phyloP scores from a whole-genome alignment of 2,113 vertebrate species.

The Brachyhypopomus occidentalis region DNA sequence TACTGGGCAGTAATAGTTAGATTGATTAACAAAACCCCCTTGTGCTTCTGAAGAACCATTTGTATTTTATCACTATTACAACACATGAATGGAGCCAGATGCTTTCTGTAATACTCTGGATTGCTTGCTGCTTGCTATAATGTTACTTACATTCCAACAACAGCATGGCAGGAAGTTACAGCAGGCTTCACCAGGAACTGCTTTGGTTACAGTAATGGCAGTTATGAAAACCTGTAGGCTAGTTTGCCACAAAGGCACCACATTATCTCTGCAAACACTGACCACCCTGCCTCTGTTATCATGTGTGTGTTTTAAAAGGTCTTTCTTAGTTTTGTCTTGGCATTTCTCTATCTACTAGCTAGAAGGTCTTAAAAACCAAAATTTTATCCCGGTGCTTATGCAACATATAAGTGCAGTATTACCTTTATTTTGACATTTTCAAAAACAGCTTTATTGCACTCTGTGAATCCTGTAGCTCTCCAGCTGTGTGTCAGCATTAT shows the following conservation, averaged over 20 bases:
- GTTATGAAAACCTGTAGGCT: not conserved
- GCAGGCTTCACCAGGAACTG: conserved; percentile 2
- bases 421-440: too few species aligned
- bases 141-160: conserved; percentile 15
- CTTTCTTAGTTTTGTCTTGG: not conserved
- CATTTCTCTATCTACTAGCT: not conserved
- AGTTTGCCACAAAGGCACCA: conserved; percentile 14
- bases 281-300: not conserved
- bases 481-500: not conserved
- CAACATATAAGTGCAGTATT: not conserved
- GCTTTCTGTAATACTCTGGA: not conserved
- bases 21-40: not conserved
- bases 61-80: not conserved
- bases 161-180: conserved; percentile 16
- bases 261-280: not conserved
- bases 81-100: conserved; percentile 13
- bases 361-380: not conserved
- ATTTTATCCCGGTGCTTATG: not conserved
- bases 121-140: not conserved
- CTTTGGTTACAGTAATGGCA: conserved; percentile 4
- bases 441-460: too few species aligned
- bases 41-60: not conserved
- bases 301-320: not conserved
- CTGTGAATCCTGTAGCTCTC: too few species aligned
- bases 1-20: not conserved